phyloP scores from a whole-genome alignment of 2,113 vertebrate species.

The Grantiella picta region DNA sequence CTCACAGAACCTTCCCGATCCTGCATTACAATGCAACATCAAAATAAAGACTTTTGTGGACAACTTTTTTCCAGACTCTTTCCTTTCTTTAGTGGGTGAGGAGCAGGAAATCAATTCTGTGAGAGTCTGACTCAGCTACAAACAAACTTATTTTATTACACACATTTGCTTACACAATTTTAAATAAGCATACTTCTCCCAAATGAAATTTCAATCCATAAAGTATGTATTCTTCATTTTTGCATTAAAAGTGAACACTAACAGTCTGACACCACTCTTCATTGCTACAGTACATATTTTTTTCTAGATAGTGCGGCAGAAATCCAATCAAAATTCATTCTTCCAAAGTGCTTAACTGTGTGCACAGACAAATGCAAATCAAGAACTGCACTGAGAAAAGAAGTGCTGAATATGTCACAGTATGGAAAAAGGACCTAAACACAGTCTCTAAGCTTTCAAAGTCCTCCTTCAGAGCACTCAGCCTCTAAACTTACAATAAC shows the following conservation, averaged over 20 bases:
- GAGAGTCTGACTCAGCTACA: background rate
- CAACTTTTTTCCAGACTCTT: background rate
- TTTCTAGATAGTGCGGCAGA: background rate
- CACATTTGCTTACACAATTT: background rate
- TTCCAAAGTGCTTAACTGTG: background rate
- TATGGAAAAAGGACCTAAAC: background rate
- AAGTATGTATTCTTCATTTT: background rate
- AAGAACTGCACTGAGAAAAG: background rate
- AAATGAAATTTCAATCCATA: background rate
- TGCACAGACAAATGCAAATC: background rate
- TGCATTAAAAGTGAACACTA: background rate
- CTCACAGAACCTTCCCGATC: background rate
- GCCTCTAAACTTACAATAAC: fast-evolving
- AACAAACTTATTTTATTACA: background rate
- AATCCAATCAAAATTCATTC: background rate
- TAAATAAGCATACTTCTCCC: background rate
- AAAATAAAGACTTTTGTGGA: background rate
- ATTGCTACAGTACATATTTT: background rate
- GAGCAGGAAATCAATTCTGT: background rate
- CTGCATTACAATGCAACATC: background rate
- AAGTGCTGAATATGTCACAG: background rate
- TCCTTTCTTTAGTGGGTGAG: background rate
- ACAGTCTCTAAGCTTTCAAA: background rate
- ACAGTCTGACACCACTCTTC: background rate
- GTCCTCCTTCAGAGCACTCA: background rate